Evolutionary conservation across 2,113 vertebrate species (phyloP), one percentile per base, ranked within the genome.

Genomic region (Thunnus thynnus): DNA sequence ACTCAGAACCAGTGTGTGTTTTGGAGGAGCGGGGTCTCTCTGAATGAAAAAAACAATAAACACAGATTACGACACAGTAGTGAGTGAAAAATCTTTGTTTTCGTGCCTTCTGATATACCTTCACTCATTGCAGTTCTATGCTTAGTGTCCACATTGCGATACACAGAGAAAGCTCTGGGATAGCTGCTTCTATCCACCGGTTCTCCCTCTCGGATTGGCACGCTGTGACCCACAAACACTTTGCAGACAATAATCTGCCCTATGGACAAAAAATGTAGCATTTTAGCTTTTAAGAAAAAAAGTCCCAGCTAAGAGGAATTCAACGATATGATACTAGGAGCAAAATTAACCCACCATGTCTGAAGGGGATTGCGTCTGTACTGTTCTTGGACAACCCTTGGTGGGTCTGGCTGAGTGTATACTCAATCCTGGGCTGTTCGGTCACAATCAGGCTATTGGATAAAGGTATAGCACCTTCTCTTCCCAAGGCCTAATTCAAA

Each of bases 241-340:
- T 97, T 95, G 76, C 94, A 93, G 89, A 96, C 87, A 54, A 96
- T 90, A 58, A 96, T 82, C 89, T 95, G 95, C 65, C 95, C 95
- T 97, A 73, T 27, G 75, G 52, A 16, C 18, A 80, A 47, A 77
- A 65, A 78, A 78, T 2, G 73, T 9, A 44, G 18, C 13, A 66
- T 69, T 88, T 86, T 41, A 77, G 7, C 16, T 25, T 48, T n/a
- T 12, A 51, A 47, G 0, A 13, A 50, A 47, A 64, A 57, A n/a
- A 22, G 13, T 22, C 2, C 56, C 3, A 74, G 48, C 12, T 18
- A 4, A 51, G 17, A 16, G 1, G 6, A 55, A 1, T 5, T 30
- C 36, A 72, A 41, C 11, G 13, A 58, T 9, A 36, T 20, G 18
- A 73, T 32, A 12, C n/a, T 2, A 52, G 44, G 12, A 36, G n/a